A percentile compares a stretch with the other conserved stretches of the same genome.
Evolutionary conservation across 2,113 vertebrate genomes (phyloP).

Genomic region (Mobula birostris): DNA sequence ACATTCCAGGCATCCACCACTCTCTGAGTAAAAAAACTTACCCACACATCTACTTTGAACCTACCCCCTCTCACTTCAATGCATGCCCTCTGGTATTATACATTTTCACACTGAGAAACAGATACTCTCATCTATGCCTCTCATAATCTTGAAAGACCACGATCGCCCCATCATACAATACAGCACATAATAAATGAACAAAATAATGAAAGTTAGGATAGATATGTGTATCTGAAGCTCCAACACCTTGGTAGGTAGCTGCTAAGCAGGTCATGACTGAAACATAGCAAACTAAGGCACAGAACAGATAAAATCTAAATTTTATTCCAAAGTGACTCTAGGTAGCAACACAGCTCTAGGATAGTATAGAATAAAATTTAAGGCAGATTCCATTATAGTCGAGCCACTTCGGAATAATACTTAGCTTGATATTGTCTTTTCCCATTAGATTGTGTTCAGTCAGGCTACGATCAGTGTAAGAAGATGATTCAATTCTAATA

Average conservation of each 20-base stretch:
- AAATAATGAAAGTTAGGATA: background rate
- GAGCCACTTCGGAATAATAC: background rate
- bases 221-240: background rate
- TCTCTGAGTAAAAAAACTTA: no score
- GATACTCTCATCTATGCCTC: no score
- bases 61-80: no score
- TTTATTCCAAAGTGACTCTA: background rate
- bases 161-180: no score
- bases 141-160: no score
- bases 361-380: background rate
- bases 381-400: background rate
- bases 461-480: no score
- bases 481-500: no score
- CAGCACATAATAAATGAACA: no score
- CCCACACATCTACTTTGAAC: no score
- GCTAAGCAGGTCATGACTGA: background rate
- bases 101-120: no score
- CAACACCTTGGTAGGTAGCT: background rate
- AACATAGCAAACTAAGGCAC: background rate
- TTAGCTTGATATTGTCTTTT: background rate
- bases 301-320: background rate
- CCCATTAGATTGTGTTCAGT: background rate
- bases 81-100: no score
- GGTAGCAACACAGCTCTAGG: background rate
- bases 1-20: no score